Base-by-base conservation (phyloP, 2,113 vertebrate genomes). In the Chloroceryle aenea region DNA sequence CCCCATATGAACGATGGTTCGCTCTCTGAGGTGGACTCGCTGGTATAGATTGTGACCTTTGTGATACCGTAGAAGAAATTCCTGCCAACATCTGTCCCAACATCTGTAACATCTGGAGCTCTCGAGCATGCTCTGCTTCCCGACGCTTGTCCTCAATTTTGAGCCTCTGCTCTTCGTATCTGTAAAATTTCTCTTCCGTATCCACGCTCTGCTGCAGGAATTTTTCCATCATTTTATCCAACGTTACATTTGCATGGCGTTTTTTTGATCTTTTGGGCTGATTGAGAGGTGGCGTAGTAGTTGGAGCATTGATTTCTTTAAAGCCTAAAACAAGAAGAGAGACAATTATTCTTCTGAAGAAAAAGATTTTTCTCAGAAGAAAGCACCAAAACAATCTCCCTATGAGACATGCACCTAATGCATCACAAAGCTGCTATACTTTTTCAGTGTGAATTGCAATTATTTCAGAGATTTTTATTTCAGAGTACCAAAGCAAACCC, bases 51-150 rank as follows among this genome's bases (percentile, higher is more conserved):
- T 81, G 96, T 58, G 88, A 97, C 61, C 80, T 96, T 79, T 75
- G 98, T n/a, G 97, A 97, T 86, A 97, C 43, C 3, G 98, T 56
- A 5, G 98, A 98, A 82, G 98, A 98, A 90, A 99, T 98, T 96
- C 97, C 97, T 93, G 98, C 97, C 89, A 99, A 98, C 98, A 99
- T 99, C 98, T 99, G 99, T 58, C 98, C 99, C 80, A 99, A 97
- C 98, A 99, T 99, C 95, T 99, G 99, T 34, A 99, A 97, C 99
- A 99, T 99, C 92, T 99, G 98, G 83, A 99, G 97, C 97, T 99
- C 99, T 61, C 98, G 97, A 40, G 98, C 76, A 82, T 99, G 99
- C 81, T 99, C 99, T 0, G 98, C 98, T 88, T 99, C 98, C 36
- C 98, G 97, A 23, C 98, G 98, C 22, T 97, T 98, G 91, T 99